These are phyloP conservation scores for Scolopax bukidnonensis DNA, from an alignment of 2,797 vertebrate genomes.

Conservation along the genomic window DNA sequence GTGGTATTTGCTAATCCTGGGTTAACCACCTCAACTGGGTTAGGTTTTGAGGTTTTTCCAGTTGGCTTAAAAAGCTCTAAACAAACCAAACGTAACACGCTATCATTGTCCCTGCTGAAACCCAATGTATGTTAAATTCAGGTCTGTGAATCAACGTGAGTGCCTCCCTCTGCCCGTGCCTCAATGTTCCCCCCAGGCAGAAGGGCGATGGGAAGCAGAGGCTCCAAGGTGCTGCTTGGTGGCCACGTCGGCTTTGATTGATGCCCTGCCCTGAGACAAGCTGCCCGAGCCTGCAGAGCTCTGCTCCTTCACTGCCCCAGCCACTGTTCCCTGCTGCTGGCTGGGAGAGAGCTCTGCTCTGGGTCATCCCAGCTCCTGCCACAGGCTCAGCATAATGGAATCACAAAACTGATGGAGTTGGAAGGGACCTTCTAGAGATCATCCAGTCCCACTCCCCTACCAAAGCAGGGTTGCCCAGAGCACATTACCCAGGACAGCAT, in stretches of 20 bases:
- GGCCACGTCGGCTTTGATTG: neutral
- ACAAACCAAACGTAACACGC: neutral
- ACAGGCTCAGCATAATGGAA: neutral
- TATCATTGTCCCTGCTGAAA: neutral
- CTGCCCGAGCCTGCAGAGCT: neutral
- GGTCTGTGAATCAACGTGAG: neutral
- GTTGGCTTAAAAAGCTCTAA: neutral
- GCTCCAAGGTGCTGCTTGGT: neutral
- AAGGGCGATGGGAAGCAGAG: neutral
- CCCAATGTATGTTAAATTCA: neutral
- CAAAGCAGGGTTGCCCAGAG: no score
- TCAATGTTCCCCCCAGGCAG: neutral
- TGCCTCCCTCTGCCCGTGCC: neutral
- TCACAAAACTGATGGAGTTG: no score
- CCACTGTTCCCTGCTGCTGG: neutral
- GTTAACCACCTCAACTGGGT: neutral
- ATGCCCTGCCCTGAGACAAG: neutral
- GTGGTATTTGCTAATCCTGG: neutral
- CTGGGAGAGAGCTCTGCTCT: neutral
- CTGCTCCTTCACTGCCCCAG: neutral
- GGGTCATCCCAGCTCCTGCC: rapidly evolving
- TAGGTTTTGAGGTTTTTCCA: neutral
- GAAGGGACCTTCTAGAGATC: no score
- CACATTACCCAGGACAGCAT: no score
- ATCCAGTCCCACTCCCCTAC: no score